Conservation (phyloP, 2,888 invertebrate species). For the Meteorus colon region DNA sequence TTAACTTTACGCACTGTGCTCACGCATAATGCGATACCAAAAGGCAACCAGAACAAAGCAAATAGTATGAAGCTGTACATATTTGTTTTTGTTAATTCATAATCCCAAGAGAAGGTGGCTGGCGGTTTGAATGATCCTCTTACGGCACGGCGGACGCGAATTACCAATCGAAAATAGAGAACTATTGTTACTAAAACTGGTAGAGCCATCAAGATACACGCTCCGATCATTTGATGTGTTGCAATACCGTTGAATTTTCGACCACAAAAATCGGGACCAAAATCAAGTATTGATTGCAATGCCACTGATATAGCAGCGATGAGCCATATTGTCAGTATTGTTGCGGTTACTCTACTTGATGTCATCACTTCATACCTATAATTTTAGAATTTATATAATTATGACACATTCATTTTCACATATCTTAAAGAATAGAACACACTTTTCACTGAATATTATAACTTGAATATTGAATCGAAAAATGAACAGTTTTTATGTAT, state of each 20-base stretch:
- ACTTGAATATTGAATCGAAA: too few species aligned
- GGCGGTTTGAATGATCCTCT: constrained; percentile 79
- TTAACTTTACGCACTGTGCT: constrained; percentile 75
- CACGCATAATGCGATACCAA: constrained; percentile 77
- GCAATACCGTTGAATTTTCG: constrained; percentile 76
- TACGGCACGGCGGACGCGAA: constrained; percentile 75
- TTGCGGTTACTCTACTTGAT: constrained; percentile 74
- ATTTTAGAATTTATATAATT: neutral
- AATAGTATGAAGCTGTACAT: constrained; percentile 79
- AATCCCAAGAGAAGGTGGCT: constrained; percentile 78
- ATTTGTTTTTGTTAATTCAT: constrained; percentile 78
- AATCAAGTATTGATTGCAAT: constrained; percentile 77
- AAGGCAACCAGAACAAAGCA: constrained; percentile 81
- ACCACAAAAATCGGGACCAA: constrained; percentile 83
- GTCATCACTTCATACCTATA: constrained; percentile 74
- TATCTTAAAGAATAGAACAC: constrained; percentile 11
- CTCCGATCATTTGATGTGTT: constrained; percentile 77
- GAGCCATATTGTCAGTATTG: constrained; percentile 77
- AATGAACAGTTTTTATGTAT: too few species aligned
- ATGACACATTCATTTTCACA: neutral
- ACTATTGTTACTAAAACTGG: constrained; percentile 77
- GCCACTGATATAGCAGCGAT: constrained; percentile 76
- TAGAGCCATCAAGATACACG: constrained; percentile 77
- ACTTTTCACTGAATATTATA: neutral
- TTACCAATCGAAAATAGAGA: constrained; percentile 75